Conservation (phyloP, 2,113 vertebrate genomes). For the Phasianus colchicus region DNA sequence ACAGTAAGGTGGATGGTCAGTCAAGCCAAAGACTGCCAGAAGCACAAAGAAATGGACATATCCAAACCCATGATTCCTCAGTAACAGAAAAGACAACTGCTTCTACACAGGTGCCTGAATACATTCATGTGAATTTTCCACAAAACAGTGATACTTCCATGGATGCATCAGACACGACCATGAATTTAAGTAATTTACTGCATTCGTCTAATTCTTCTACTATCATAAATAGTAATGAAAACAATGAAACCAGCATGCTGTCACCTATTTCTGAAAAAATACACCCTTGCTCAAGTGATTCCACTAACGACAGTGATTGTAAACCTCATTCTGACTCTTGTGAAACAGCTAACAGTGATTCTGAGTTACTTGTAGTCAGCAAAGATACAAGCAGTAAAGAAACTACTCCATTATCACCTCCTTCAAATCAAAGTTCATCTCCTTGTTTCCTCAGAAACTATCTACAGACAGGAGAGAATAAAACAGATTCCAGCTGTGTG, state of each 20-base stretch:
- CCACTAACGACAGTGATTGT: constrained; percentile 28
- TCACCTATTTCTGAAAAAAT: constrained; percentile 28
- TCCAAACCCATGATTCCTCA: constrained; percentile 33
- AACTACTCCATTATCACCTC: constrained; percentile 23
- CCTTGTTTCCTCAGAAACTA: constrained; percentile 38
- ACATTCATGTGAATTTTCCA: constrained; percentile 67
- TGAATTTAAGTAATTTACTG: neutral
- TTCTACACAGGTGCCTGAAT: constrained; percentile 80
- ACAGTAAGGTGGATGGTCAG: neutral
- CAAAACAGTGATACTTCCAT: constrained; percentile 1
- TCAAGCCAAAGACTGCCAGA: constrained; percentile 52
- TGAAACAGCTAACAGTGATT: neutral
- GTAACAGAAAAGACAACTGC: constrained; percentile 69
- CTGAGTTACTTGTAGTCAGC: constrained; percentile 31
- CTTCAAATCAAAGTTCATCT: constrained; percentile 55
- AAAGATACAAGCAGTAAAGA: constrained; percentile 61
- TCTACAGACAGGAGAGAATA: constrained; percentile 36
- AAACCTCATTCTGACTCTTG: neutral
- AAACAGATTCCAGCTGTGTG: constrained; percentile 17
- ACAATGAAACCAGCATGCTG: neutral
- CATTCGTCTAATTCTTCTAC: neutral
- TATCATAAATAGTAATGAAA: neutral
- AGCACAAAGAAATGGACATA: constrained; percentile 80
- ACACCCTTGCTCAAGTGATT: constrained; percentile 6
- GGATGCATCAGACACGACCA: constrained; percentile 14